Evolutionary conservation across 2,113 vertebrate species (phyloP), one percentile per base, ranked within the genome.

Genomic region (Peucedramus taeniatus): DNA sequence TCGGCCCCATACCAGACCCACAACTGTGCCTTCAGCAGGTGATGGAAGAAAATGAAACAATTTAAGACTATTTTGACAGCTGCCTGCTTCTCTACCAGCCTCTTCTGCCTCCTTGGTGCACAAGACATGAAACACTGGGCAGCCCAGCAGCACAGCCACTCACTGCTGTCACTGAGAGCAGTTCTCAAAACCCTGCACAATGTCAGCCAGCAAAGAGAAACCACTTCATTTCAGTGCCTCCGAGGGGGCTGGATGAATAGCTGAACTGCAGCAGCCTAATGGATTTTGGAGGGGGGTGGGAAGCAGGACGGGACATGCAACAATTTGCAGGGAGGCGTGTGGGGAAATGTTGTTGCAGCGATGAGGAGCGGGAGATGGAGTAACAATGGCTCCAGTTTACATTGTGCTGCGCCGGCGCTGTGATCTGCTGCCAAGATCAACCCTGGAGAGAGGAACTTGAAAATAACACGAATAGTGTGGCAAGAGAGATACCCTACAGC

Each of bases 381-480:
- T 93, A 97, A 97, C 97, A 97, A 97, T 97, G 96, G 96, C 85
- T 96, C 80, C 33, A 15, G 95, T 97, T 97, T 97, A 96, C 94
- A 95, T 94, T 87, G 93, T 92, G 84, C 95, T 83, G 92, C 0
- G 1, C 57, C 2, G 3, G 54, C 0, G 8, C 86, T 97, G 83
- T 97, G 97, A 97, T 97, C 97, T 97, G 78, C 91, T 97, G 97
- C 97, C 97, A 97, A 97, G 95, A 97, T 97, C 97, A 97, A 94
- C 96, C 90, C 72, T 7, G 89, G 59, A 88, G 95, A 97, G 90
- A 97, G 97, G 97, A 97, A 97, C 97, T 97, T 90, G 94, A 96
- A 94, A 90, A 96, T 96, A 96, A 93, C 93, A 93, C 51, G 70
- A 96, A 93, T 96, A 80, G 93, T 96, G 89, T 97, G 97, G 93